These are phyloP conservation scores for Salticus scenicus DNA, from an alignment of 2,888 invertebrate species.

Conservation along the genomic window DNA sequence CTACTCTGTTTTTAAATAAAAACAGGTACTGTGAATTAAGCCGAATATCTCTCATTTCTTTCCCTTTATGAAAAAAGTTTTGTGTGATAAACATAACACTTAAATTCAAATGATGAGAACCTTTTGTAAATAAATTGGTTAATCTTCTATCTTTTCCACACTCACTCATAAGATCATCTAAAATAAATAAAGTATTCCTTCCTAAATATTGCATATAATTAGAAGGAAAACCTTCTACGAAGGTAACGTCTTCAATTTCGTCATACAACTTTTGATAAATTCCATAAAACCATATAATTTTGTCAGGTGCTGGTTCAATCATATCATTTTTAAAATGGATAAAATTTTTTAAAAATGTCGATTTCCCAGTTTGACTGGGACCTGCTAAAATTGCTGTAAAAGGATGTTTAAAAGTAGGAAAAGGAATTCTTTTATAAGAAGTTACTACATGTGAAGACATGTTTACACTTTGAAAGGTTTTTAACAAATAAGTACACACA, in stretches of 20 bases:
- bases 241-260: constrained; percentile 28
- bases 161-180: constrained; percentile 34
- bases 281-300: constrained; percentile 8
- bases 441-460: too few relatives aligned
- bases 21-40: constrained; percentile 31
- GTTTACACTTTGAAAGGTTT: too few relatives aligned
- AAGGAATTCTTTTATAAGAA: too few relatives aligned
- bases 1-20: constrained; percentile 17
- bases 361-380: background rate
- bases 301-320: background rate
- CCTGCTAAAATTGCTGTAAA: background rate
- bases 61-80: constrained; percentile 34
- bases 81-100: constrained; percentile 23
- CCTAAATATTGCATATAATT: background rate
- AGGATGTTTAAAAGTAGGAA: background rate
- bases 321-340: constrained; percentile 1
- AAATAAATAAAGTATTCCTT: background rate
- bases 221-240: background rate
- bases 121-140: constrained; percentile 7
- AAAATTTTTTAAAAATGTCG: background rate
- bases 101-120: constrained; percentile 33
- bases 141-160: constrained; percentile 9
- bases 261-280: constrained; percentile 26
- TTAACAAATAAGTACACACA: background rate
- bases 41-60: constrained; percentile 23